Percentiles rank a stretch among this genome's conserved stretches.
Evolutionary conservation across 2,888 invertebrate species (phyloP).

Genomic region (Phragmatobia fuliginosa): DNA sequence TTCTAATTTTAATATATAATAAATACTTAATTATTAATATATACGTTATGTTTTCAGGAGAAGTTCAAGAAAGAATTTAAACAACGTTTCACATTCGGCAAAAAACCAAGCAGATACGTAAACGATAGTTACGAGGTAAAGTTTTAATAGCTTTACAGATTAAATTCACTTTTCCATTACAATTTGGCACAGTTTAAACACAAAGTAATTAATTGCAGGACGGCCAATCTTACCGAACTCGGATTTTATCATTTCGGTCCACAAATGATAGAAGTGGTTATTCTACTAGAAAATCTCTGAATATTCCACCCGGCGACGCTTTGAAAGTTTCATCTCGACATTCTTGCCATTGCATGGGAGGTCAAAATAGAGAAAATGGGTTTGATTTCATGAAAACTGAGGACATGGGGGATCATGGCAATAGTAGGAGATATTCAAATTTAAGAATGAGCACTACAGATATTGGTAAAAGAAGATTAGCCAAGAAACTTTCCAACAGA

Average conservation of each 20-base stretch:
- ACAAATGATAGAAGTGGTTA: constrained; percentile 76
- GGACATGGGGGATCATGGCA: constrained; percentile 58
- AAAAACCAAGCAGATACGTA: constrained; percentile 73
- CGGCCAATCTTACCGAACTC: constrained; percentile 78
- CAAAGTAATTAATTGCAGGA: constrained; percentile 68
- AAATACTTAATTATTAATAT: background rate
- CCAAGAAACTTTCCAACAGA: constrained; percentile 54
- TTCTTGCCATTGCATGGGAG: constrained; percentile 69
- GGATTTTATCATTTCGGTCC: constrained; percentile 79
- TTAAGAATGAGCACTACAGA: constrained; percentile 52
- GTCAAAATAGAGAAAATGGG: constrained; percentile 68
- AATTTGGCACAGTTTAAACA: constrained; percentile 10
- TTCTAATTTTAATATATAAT: background rate
- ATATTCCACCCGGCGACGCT: constrained; percentile 64
- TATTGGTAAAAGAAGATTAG: constrained; percentile 57
- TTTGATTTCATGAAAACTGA: constrained; percentile 62
- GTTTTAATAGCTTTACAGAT: constrained; percentile 17
- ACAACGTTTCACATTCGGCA: constrained; percentile 88
- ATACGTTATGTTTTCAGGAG: constrained; percentile 82
- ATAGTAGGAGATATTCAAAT: constrained; percentile 53
- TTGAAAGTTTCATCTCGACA: constrained; percentile 65
- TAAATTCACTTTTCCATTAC: constrained; percentile 7
- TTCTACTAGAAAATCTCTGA: constrained; percentile 74
- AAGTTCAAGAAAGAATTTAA: constrained; percentile 93
- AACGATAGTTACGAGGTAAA: constrained; percentile 83